A percentile compares a stretch with the other conserved stretches of the same genome.
Conservation (phyloP, 2,888 invertebrate species). For the Noctua comes region DNA sequence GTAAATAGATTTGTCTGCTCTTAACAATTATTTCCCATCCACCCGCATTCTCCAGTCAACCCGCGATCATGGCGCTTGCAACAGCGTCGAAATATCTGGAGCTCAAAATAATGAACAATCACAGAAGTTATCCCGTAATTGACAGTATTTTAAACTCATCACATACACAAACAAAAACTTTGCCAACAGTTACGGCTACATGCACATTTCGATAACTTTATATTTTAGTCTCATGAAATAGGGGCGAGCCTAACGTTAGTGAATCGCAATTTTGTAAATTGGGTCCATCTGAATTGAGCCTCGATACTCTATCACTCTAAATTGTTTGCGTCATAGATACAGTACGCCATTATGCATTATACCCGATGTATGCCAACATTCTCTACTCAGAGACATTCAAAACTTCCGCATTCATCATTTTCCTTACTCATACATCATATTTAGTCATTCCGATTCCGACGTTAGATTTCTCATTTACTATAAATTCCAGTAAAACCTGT, state of each 20-base stretch:
- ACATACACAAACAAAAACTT: background rate
- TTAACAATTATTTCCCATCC: too few relatives aligned
- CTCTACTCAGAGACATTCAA: conserved; percentile 21
- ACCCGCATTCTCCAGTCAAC: too few relatives aligned
- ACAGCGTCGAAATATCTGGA: too few relatives aligned
- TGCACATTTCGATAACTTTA: background rate
- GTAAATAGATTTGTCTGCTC: too few relatives aligned
- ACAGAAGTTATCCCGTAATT: too few relatives aligned
- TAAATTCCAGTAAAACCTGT: conserved; percentile 1
- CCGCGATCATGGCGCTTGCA: too few relatives aligned
- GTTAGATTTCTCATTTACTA: background rate
- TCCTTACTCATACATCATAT: conserved; percentile 1
- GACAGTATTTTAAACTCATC: background rate
- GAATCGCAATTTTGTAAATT: background rate
- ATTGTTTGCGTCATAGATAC: conserved; percentile 19
- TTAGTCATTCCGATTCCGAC: conserved; percentile 21
- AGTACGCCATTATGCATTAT: conserved; percentile 6
- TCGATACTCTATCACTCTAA: conserved; percentile 17
- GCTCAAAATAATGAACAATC: too few relatives aligned
- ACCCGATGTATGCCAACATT: conserved; percentile 2
- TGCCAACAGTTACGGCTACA: background rate
- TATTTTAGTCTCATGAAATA: background rate
- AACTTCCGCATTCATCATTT: conserved; percentile 30
- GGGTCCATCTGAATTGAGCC: background rate
- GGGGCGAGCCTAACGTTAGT: background rate